Base-by-base conservation (phyloP, 2,797 vertebrate species). In the Hemibagrus guttatus region DNA sequence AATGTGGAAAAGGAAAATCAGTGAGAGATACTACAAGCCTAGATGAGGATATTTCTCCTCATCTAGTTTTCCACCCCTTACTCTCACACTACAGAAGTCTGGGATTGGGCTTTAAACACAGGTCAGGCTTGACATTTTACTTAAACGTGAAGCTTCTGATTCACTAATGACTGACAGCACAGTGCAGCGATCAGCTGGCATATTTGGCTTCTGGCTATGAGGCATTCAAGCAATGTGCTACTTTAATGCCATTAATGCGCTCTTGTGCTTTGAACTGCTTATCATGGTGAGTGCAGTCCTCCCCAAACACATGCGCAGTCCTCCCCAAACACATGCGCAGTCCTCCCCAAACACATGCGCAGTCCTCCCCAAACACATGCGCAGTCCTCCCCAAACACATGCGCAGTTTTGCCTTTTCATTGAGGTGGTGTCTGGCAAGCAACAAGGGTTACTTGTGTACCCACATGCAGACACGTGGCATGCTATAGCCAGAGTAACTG, bases 161-260 rank as follows among this genome's bases (percentile, higher is more conserved):
- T 61, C 23, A 56, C 78, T 90, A 90, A 84, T 85, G 79, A 87
- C 68, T 59, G 85, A 87, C 89, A 90, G 91, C 88, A 69, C 59
- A 64, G 64, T 26, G 84, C 84, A 87, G 88, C 76, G 83, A 79
- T 87, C 86, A 81, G 81, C 85, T 91, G 89, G 82, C 88, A 85
- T 89, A 90, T 84, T 91, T 90, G 89, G 66, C 86, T 88, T 91
- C 5, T 92, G 93, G 94, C 92, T 93, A 92, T 92, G 92, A 94
- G 93, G 94, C 91, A 92, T 87, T 91, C 93, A 92, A 92, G 93
- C 93, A 92, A 84, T 91, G 92, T 91, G 94, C 94, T 93, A 93
- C 94, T 95, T 93, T 93, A 94, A 95, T n/a, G 94, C 95, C 95
- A 95, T 94, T 95, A 95, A 95, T 94, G 94, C 92, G 91, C 94